Evolutionary conservation across 2,797 vertebrate species (phyloP), one percentile per base, ranked within the genome.

Genomic region (Scomberomorus guttatus): DNA sequence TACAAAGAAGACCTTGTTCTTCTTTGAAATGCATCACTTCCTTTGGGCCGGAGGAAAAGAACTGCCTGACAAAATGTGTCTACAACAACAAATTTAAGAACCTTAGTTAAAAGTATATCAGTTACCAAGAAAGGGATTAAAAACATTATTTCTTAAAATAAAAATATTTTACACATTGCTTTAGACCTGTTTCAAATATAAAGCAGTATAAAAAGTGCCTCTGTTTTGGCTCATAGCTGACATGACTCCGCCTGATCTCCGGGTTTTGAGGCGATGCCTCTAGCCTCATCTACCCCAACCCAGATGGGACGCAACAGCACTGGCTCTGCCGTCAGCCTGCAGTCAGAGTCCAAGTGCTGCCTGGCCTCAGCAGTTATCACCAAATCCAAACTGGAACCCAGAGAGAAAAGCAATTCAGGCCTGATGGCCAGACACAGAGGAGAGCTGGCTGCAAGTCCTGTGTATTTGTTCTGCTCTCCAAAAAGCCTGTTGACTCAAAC

Each of bases 381-480:
- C 87, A 83, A 70, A 89, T 92, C 90, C 90, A 92, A 93, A 93
- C 90, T 92, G 93, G 90, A 92, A 88, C 90, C 86, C 74, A 75
- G 90, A 84, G 89, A 91, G 89, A 89, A 83, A 91, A 79, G 84
- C 81, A 83, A 89, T 90, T 92, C 75, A 70, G 66, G 78, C 86
- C 67, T 7, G 66, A 83, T 73, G 84, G 89, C 65, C 77, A 69
- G 77, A 42, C 84, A 29, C 81, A 68, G 85, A 83, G 79, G 86
- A 81, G 88, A 57, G 80, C 84, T 90, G 90, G 89, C 87, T 72
- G 37, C 73, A 25, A 3, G 69, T 76, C 27, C 48, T 1, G 34
- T 13, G 50, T 42, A 42, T 85, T 72, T 85, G 75, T 69, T 67
- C 25, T 56, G 57, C 37, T 42, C 24, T 81, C 82, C 79, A 80